phyloP scores from a whole-genome alignment of 2,797 vertebrate genomes.

The Glyptemys insculpta region DNA sequence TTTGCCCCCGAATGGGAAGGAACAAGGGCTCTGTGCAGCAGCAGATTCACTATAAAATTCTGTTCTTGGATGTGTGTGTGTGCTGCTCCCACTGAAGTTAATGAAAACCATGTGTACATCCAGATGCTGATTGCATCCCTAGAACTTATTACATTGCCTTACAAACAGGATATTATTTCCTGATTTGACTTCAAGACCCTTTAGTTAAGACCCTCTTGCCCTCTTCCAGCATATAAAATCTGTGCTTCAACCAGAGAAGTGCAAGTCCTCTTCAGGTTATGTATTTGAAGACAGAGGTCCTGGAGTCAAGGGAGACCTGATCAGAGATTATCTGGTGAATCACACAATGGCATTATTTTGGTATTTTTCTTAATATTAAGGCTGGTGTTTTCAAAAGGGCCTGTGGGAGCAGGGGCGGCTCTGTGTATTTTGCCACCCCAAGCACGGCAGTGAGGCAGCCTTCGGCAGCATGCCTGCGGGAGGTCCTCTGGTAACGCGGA shows the following conservation, averaged over 20 bases:
- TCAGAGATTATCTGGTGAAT: not conserved
- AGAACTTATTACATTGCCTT: not conserved
- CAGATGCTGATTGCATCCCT: not conserved
- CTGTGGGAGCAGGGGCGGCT: not conserved
- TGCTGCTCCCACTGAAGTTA: not conserved
- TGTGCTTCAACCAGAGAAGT: not conserved
- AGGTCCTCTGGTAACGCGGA: too few species aligned
- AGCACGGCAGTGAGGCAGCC: too few species aligned
- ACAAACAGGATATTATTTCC: not conserved
- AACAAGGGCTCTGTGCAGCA: not conserved
- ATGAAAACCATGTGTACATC: not conserved
- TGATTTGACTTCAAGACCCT: not conserved
- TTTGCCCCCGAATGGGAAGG: not conserved
- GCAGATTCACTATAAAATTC: not conserved
- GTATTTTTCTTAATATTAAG: not conserved
- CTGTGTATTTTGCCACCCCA: too few species aligned
- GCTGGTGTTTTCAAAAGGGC: not conserved
- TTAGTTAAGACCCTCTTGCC: not conserved
- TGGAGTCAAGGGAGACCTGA: not conserved
- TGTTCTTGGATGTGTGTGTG: not conserved
- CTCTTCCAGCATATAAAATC: not conserved
- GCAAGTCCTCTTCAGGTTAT: not conserved
- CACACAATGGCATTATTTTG: not conserved
- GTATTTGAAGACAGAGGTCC: not conserved
- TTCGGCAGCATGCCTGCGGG: too few species aligned